A percentile compares a stretch with the other conserved stretches of the same genome.
phyloP scores from a whole-genome alignment of 2,888 invertebrate species.

The Acanthoscelides obtectus region DNA sequence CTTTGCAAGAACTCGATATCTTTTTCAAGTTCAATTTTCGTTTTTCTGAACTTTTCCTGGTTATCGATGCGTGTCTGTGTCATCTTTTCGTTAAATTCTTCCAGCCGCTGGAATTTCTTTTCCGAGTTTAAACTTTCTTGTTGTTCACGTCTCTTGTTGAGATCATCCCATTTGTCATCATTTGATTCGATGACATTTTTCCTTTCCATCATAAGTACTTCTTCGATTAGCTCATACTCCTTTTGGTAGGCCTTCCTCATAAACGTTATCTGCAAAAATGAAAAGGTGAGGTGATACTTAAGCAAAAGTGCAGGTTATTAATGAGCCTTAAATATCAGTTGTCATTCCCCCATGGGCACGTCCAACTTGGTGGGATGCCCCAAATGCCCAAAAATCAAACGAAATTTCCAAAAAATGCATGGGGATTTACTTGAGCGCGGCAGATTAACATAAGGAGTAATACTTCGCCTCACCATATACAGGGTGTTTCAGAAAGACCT shows the following conservation, averaged over 20 bases:
- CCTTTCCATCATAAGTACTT: constrained; percentile 63
- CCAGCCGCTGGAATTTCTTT: constrained; percentile 55
- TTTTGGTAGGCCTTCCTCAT: constrained; percentile 71
- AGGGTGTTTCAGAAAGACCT: too few species aligned
- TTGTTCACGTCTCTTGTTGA: constrained; percentile 61
- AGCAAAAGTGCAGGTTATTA: background rate
- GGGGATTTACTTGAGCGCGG: too few species aligned
- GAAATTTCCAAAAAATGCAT: too few species aligned
- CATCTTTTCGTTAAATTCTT: constrained; percentile 55
- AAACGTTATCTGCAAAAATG: constrained; percentile 46
- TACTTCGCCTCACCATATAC: too few species aligned
- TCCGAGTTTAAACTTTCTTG: constrained; percentile 62
- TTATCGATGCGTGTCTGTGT: constrained; percentile 61
- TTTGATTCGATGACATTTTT: constrained; percentile 58
- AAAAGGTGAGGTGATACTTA: background rate
- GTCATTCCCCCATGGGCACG: too few species aligned
- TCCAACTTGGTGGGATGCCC: too few species aligned
- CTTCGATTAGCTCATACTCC: constrained; percentile 69
- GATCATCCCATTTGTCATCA: constrained; percentile 65
- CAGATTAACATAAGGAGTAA: too few species aligned
- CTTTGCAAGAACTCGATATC: constrained; percentile 71
- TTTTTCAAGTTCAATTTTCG: constrained; percentile 64
- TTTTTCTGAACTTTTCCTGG: constrained; percentile 65
- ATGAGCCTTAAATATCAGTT: too few species aligned
- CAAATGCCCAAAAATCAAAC: too few species aligned